Conservation (phyloP, 2,888 invertebrate genomes). For the Phyllotreta striolata region DNA sequence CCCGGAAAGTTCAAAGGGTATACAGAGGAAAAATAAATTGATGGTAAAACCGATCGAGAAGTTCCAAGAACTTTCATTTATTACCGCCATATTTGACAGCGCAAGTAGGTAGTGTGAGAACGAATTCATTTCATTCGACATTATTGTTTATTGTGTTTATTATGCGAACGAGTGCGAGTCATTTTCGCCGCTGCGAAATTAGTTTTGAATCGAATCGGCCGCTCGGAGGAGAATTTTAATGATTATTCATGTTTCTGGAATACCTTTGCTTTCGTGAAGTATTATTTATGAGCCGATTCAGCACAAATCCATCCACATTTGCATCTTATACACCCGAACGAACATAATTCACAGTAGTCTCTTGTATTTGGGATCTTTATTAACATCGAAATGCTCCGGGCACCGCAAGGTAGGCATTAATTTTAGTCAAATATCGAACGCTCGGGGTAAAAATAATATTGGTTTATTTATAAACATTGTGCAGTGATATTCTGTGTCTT, state of each 20-base stretch:
- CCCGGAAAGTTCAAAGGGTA: too few species aligned
- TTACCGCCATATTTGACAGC: too few species aligned
- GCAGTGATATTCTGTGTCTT: too few species aligned
- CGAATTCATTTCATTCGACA: too few species aligned
- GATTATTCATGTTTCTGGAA: conserved; percentile 29
- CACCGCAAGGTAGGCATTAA: background rate
- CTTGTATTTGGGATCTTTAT: conserved; percentile 13
- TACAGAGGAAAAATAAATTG: too few species aligned
- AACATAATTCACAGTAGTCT: conserved; percentile 14
- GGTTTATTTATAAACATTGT: too few species aligned
- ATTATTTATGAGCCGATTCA: conserved; percentile 31
- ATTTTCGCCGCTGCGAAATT: conserved; percentile 1
- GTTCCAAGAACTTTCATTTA: too few species aligned
- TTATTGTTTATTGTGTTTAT: too few species aligned
- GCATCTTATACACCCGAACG: conserved; percentile 23
- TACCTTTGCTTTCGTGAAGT: conserved; percentile 20
- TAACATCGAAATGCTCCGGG: conserved; percentile 7
- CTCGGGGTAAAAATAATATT: too few species aligned
- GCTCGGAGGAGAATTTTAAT: conserved; percentile 22
- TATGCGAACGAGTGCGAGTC: background rate
- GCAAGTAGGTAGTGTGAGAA: too few species aligned
- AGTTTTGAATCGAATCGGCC: conserved; percentile 6
- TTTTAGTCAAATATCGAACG: too few species aligned
- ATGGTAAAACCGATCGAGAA: too few species aligned
- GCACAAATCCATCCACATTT: conserved; percentile 20